Base-by-base conservation (phyloP, 2,797 vertebrate species). In the Myioborus melanocephalus region DNA sequence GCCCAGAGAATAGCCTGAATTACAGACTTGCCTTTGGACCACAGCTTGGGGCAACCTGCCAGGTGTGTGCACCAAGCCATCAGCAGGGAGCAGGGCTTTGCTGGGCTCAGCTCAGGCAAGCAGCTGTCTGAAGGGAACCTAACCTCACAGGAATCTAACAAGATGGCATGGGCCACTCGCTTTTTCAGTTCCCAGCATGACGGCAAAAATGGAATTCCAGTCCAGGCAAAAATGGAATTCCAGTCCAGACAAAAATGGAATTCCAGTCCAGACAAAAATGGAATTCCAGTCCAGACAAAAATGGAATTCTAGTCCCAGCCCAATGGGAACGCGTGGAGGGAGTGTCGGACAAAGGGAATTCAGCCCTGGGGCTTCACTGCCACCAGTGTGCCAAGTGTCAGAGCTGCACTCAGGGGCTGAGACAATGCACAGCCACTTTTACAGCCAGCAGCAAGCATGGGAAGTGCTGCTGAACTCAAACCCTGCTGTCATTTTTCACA, bases 231-330 rank as follows among this genome's bases (percentile, higher is more conserved):
- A 95, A 90, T 11, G 49, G 55, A 87, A 86, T 21, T 87, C 60
- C 82, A 56, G 18, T 61, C 83, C 88, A 53, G 20, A 18, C 28
- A 53, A 95, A 97, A 95, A 90, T 11, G 49, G 55, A 87, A 86
- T 21, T 87, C 60, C 82, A 56, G 18, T 61, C 83, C 88, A n/a
- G n/a, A n/a, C n/a, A 53, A 95, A 97, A 95, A 90, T 11, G 49
- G 55, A 87, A 86, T 21, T 87, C 60, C 82, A 56, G 18, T 61
- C 83, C 88, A n/a, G n/a, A n/a, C n/a, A 53, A 95, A 97, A 95
- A 90, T 11, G 49, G 55, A 87, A 86, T 21, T 87, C 60, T 80
- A 56, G 18, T 61, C 83, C 88, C 73, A 93, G 61, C 10, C 2
- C 28, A 53, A 87, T 30, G 55, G 77, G 22, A 55, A 50, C 28